Conservation (phyloP, 64 coral and sea anemone species). For the Pachyseris speciosa region DNA sequence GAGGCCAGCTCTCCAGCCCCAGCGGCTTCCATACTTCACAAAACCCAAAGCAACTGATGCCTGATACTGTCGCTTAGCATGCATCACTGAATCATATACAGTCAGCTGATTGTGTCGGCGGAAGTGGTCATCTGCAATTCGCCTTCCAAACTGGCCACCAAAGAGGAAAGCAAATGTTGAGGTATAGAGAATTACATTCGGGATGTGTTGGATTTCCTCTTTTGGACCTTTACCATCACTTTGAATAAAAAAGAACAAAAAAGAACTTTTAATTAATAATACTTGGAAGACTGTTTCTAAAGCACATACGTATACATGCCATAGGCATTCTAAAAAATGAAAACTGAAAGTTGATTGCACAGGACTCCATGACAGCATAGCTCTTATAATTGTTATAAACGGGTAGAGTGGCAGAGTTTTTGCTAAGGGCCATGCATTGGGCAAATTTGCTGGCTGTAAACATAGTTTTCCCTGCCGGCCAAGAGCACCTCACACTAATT, state of each 20-base stretch:
- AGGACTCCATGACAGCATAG: too few species aligned
- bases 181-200: conserved; percentile 3
- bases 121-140: conserved; percentile 55
- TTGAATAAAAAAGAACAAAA: background rate
- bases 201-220: conserved; percentile 63
- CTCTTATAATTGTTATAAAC: too few species aligned
- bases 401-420: too few species aligned
- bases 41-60: conserved; percentile 56
- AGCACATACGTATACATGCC: background rate
- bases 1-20: conserved; percentile 73
- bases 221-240: background rate
- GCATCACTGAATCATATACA: conserved; percentile 68
- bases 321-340: background rate
- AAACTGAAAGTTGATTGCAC: too few species aligned
- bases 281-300: background rate
- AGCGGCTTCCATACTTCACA: conserved; percentile 68
- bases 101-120: conserved; percentile 65
- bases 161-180: conserved; percentile 67
- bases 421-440: too few species aligned
- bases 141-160: conserved; percentile 71
- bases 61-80: conserved; percentile 68
- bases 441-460: too few species aligned
- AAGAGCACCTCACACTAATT: too few species aligned
- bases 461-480: too few species aligned
- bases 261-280: background rate